Evolutionary conservation across 2,797 vertebrate genomes (phyloP), one percentile per base, ranked within the genome.

Genomic region (Smutsia gigantea): DNA sequence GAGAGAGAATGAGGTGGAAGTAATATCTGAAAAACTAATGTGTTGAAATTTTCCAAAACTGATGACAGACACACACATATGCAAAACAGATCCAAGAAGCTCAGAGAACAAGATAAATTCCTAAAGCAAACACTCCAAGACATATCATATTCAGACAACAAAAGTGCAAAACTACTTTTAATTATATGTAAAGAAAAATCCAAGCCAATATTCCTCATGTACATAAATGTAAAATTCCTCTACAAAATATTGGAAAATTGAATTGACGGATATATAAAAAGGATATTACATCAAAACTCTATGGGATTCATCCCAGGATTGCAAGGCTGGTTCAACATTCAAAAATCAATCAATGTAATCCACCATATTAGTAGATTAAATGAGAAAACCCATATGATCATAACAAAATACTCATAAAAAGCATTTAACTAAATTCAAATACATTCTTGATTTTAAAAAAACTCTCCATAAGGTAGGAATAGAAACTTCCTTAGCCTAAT

Each of bases 171-270:
- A 72, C 37, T 49, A 72, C 51, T 74, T 85, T 74, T 27, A 64
- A 25, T 68, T 84, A 31, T 25, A 59, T 6, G 51, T 37, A 55
- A 90, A 39, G 7, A 68, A 51, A 61, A 85, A 21, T 66, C 12
- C 11, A 59, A 79, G 64, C 11, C 9, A 66, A 74, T 49, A 87
- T 66, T 92, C 37, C 49, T 66, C 59, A 46, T 87, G 37, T 74
- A 68, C 19, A 83, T 61, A 79, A 14, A 83, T 46, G 17, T 21
- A 74, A 49, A 82, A 92, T 82, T 74, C 14, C 53, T 79, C 51
- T 59, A 74, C 13, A 87, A 95, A 75, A n/a, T 34, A 53, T 64
- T 72, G 66, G n/a, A 85, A 92, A 92, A 59, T n/a, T 74, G 7
- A 74, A 66, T n/a, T 17, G 82, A 87, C 66, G 18, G 15, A 42